Evolutionary conservation across 1,140 invertebrate species (phyloP), one percentile per base, ranked within the genome.

Genomic region (Lucilia sericata): DNA sequence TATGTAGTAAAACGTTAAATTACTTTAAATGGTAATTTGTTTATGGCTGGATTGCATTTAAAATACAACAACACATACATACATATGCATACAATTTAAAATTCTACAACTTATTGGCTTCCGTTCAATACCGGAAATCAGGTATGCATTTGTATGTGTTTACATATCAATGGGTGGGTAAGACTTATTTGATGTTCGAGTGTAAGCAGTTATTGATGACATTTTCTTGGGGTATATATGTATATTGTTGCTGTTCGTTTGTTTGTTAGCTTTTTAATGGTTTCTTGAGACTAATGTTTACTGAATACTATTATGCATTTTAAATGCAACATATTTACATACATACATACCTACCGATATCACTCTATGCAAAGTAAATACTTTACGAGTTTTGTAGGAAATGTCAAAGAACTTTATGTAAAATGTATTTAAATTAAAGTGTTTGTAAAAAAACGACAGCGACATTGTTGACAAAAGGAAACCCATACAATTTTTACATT

Each of bases 111-210:
- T 25, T 21, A 70, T 25, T 70, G 65, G 19, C 65, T 70, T 70
- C 65, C 65, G 65, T 70, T 70, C 65, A 70, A 70, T 70, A 70
- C 65, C 65, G 65, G 65, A 70, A 70, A 70, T 21, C 65, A 70
- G 65, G 65, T 70, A 70, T 19, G 19, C 10, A 70, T 10, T 4
- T 65, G 14, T 70, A 21, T 21, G 19, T 19, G 60, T 19, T n/a
- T 70, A 21, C n/a, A 5, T 21, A 70, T 70, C 12, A 9, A 5
- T 9, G 65, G n/a, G 65, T 70, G 65, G 65, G 19, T 70, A 70
- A 12, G 65, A 70, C 65, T 21, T 25, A 70, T 21, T 21, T 21
- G n/a, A 21, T 55, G 51, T 55, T 55, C 7, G 42, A 42, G 42
- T 42, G 42, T 42, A 14, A 49, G 49, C 4, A 55, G 51, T 55